These are phyloP conservation scores for Dendropsophus ebraccatus DNA, from an alignment of 2,113 vertebrate species.

Conservation along the genomic window DNA sequence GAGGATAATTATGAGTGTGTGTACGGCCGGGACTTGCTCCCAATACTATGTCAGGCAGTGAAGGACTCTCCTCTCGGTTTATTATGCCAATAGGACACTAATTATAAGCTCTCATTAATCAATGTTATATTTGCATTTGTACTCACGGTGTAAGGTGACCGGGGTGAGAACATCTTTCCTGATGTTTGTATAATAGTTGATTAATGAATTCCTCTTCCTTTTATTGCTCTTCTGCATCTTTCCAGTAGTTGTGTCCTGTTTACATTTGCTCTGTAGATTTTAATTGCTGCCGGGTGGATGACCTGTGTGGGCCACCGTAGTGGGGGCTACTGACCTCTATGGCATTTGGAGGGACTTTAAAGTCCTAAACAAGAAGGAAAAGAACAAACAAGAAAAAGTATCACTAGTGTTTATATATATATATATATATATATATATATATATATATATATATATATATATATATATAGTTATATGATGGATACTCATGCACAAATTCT, in stretches of 20 bases:
- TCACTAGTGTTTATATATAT: no score
- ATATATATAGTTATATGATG: no score
- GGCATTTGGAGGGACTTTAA: not conserved
- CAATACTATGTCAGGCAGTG: not conserved
- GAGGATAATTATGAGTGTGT: not conserved
- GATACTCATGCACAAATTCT: no score
- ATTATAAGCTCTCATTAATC: conserved; percentile 9
- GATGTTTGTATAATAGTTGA: not conserved
- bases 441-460: no score
- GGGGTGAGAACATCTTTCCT: conserved; percentile 8
- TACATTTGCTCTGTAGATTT: not conserved
- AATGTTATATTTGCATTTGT: conserved; percentile 32
- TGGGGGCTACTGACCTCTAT: not conserved
- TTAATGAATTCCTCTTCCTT: conserved; percentile 20
- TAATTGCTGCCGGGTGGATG: not conserved
- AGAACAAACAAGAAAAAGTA: not conserved
- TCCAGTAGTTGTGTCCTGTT: not conserved
- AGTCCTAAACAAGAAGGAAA: not conserved
- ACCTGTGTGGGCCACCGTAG: not conserved
- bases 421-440: no score
- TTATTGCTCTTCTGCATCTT: not conserved
- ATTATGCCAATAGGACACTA: conserved; percentile 11
- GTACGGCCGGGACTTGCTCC: not conserved
- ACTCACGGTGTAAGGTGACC: conserved; percentile 10
- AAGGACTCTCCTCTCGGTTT: not conserved